phyloP scores from a whole-genome alignment of 2,888 invertebrate species.

The Nemotelus nigrinus region DNA sequence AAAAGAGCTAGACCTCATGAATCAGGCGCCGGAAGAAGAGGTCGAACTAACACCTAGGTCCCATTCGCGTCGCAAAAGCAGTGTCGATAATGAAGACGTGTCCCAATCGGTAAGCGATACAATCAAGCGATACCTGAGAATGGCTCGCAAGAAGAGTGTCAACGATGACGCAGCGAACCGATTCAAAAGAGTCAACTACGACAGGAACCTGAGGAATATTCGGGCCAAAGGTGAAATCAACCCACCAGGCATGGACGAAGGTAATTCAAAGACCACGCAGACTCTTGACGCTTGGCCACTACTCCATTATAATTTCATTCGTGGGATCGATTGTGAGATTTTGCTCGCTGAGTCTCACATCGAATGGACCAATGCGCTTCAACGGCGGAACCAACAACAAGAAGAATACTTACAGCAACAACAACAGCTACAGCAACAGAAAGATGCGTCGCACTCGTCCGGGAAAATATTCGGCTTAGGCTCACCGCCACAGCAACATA shows the following conservation, averaged over 20 bases:
- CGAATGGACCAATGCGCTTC: conserved; percentile 57
- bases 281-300: conserved; percentile 81
- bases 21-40: conserved; percentile 55
- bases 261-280: conserved; percentile 78
- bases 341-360: conserved; percentile 57
- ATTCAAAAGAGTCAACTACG: conserved; percentile 89
- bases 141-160: conserved; percentile 88
- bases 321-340: conserved; percentile 57
- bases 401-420: conserved; percentile 56
- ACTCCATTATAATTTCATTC: conserved; percentile 67
- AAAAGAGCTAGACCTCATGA: conserved; percentile 52
- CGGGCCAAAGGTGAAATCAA: conserved; percentile 80
- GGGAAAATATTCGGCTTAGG: conserved; percentile 24
- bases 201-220: conserved; percentile 83
- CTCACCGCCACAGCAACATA: conserved; percentile 6
- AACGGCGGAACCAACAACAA: conserved; percentile 57
- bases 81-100: conserved; percentile 85
- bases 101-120: conserved; percentile 89
- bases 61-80: conserved; percentile 72
- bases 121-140: conserved; percentile 83
- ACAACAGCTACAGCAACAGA: conserved; percentile 11
- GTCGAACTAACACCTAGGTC: conserved; percentile 56
- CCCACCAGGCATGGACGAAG: conserved; percentile 82
- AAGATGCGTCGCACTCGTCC: background rate
- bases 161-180: conserved; percentile 80